Evolutionary conservation across 2,888 invertebrate species (phyloP), one percentile per base, ranked within the genome.

Genomic region (Ectropis crepuscularia): DNA sequence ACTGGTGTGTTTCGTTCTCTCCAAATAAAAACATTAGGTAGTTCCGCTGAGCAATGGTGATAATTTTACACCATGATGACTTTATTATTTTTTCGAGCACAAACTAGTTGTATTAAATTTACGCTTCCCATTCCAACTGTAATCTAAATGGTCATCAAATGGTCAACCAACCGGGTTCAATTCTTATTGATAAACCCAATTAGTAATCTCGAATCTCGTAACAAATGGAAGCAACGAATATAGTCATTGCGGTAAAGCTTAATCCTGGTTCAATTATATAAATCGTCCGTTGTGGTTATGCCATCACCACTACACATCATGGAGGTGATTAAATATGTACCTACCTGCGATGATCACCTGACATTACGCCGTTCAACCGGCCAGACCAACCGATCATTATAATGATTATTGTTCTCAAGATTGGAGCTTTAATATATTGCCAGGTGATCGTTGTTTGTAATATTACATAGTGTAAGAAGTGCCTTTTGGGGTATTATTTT

Each of bases 191-290:
- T 41, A 49, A 57, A 10, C 8, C 43, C 49, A 54, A 63, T 63
- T 48, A 42, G 46, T 8, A 12, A 53, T 57, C 62, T 51, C 48
- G n/a, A 12, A 53, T 57, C 62, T 51, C 48, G 62, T 54, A 65
- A 60, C 57, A 59, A 68, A 64, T 60, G 42, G 45, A 58, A 57
- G 54, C 46, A 50, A 11, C 51, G 45, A 57, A 65, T 54, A 43
- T 43, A 57, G 47, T 63, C 57, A 53, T 61, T 57, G 60, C 60
- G 69, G 63, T 66, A 45, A 39, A 42, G 53, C 61, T 57, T 53
- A 54, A 63, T 67, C 63, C 61, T 46, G 39, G 64, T 67, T 67
- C 53, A 63, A 69, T 71, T 62, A 71, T 55, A 55, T 49, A 53
- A 59, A 48, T 57, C 49, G 38, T 37, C 61, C 66, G 50, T 65